A percentile compares a stretch with the other conserved stretches of the same genome.
phyloP scores from a whole-genome alignment of 2,797 vertebrate species.

The Strix occidentalis region DNA sequence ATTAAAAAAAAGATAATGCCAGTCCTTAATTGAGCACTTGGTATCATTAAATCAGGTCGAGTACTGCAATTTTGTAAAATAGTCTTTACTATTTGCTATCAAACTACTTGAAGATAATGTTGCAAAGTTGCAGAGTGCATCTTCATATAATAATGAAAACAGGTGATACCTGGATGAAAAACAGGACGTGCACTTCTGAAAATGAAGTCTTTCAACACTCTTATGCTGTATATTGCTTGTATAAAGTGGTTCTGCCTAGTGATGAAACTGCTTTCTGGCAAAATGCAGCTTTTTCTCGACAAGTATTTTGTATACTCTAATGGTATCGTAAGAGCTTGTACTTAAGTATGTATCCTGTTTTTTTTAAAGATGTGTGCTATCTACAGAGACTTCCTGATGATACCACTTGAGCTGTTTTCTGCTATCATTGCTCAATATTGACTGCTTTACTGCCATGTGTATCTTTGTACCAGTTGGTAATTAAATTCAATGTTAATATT shows the following conservation, averaged over 20 bases:
- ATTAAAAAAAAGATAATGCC: neutral
- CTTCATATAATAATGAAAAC: neutral
- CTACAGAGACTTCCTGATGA: constrained; percentile 63
- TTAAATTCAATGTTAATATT: neutral
- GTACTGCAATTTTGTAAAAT: neutral
- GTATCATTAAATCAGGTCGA: neutral
- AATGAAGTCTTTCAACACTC: neutral
- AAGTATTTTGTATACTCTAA: neutral
- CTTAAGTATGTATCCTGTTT: constrained; percentile 67
- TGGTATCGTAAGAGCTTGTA: neutral
- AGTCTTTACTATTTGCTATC: neutral
- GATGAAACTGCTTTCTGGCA: neutral
- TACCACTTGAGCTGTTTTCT: constrained; percentile 49
- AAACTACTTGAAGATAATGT: neutral
- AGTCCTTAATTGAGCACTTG: neutral
- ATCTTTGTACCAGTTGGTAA: neutral
- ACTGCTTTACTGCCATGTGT: neutral
- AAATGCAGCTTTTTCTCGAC: neutral
- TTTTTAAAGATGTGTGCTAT: constrained; percentile 70
- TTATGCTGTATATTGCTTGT: neutral
- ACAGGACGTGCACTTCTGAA: rapidly evolving
- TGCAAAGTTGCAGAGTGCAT: neutral
- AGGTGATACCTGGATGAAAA: neutral
- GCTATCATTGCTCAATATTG: neutral
- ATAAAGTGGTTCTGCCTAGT: neutral